Evolutionary conservation across 2,888 invertebrate species (phyloP), one percentile per base, ranked within the genome.

Genomic region (Cremastinae sp.): DNA sequence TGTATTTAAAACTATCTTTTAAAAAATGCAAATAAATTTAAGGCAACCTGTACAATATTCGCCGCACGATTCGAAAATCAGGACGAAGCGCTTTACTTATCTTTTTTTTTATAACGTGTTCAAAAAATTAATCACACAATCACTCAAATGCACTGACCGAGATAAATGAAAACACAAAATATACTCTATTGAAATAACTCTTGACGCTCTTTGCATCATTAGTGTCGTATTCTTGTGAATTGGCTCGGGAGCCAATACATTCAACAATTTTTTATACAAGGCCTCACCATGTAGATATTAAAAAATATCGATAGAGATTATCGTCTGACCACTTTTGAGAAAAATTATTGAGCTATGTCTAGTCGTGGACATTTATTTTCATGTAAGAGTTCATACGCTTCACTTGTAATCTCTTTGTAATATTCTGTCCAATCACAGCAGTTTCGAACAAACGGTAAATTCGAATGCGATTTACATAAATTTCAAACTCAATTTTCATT

Each of bases 361-460:
- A 7, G 64, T 51, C 45, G 20, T 59, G 45, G 73, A 72, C 58
- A 59, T 28, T 14, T 69, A 53, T 53, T 18, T 65, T 68, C 45
- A 49, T 49, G 58, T 22, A 51, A 75, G 18, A 49, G 12, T 28
- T 68, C 18, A 22, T 61, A n/a, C 10, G 7, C n/a, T 37, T 18
- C 28, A 35, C 10, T 14, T 22, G 22, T 39, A 16, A 9, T 45
- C 39, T 10, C 45, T 58, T 14, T 12, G 35, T 47, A 18, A 45
- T 7, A 16, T n/a, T 35, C 58, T 16, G 28, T 37, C 49, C 65
- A 41, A 76, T 73, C 73, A 73, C 76, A 64, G 28, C 5, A 28
- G 73, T 45, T 58, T 59, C 73, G 68, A 76, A 64, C 73, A 73
- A 73, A 62, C 73, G 76, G 73, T 76, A 69, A 69, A 64, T 73